These are phyloP conservation scores for Carposina sasakii DNA, from an alignment of 1,140 invertebrate genomes.

Conservation along the genomic window DNA sequence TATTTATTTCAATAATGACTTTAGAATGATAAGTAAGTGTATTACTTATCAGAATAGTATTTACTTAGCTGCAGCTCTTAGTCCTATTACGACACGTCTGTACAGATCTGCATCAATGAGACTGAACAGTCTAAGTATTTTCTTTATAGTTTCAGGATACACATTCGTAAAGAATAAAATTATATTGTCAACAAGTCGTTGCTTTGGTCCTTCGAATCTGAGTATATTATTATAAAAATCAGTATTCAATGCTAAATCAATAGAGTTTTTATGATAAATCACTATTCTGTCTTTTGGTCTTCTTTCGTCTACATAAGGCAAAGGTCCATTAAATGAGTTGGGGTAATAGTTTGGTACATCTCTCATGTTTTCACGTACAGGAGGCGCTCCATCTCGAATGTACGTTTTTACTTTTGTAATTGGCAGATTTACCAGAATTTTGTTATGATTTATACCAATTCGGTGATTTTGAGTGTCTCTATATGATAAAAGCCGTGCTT, in stretches of 20 bases:
- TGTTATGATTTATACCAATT: conserved; percentile 85
- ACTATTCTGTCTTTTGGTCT: conserved; percentile 46
- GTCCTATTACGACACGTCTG: conserved; percentile 29
- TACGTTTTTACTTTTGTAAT: conserved; percentile 36
- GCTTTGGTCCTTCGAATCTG: conserved; percentile 75
- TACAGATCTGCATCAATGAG: conserved; percentile 77
- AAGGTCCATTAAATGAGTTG: conserved; percentile 89
- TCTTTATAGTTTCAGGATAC: conserved; percentile 83
- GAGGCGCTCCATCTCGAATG: conserved; percentile 81
- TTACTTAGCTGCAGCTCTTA: too few relatives aligned
- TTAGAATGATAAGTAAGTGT: too few relatives aligned
- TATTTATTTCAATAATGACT: too few relatives aligned
- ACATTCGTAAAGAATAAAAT: conserved; percentile 79
- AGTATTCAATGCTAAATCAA: conserved; percentile 86
- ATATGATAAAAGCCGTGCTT: conserved; percentile 88
- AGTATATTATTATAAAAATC: conserved; percentile 86
- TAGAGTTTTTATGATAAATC: conserved; percentile 70
- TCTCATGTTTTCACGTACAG: conserved; percentile 75
- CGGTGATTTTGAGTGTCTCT: conserved; percentile 88
- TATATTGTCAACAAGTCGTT: conserved; percentile 84
- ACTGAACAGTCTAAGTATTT: conserved; percentile 78
- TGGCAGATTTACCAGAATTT: conserved; percentile 90
- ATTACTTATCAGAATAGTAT: too few relatives aligned
- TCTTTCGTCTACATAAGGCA: conserved; percentile 61
- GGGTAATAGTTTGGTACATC: conserved; percentile 94